Conservation (phyloP, 2,888 invertebrate genomes). For the Aphrophora alni region DNA sequence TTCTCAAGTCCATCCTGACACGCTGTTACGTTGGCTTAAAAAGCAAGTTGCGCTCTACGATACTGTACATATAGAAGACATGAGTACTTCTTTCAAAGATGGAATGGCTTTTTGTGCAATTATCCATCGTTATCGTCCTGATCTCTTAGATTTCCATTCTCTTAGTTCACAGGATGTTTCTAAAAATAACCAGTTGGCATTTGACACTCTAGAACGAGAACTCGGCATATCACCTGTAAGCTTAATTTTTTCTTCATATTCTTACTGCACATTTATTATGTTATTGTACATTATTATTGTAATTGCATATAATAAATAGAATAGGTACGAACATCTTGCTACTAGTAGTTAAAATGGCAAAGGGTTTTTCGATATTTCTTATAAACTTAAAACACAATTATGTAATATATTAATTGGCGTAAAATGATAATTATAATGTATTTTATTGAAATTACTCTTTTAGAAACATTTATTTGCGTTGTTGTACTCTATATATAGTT, state of each 20-base stretch:
- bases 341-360: no score
- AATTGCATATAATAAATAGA: not conserved
- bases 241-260: slow-evolving; percentile 33
- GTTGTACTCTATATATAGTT: no score
- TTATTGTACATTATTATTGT: not conserved
- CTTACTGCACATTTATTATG: not conserved
- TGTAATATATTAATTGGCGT: no score
- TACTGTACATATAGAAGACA: slow-evolving; percentile 66
- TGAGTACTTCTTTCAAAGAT: slow-evolving; percentile 73
- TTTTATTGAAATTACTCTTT: no score
- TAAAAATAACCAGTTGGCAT: slow-evolving; percentile 81
- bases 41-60: slow-evolving; percentile 72
- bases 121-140: slow-evolving; percentile 87
- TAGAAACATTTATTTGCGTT: no score
- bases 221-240: slow-evolving; percentile 70
- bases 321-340: not conserved
- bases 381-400: no score
- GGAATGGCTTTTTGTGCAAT: slow-evolving; percentile 75
- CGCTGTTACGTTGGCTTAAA: slow-evolving; percentile 79
- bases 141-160: slow-evolving; percentile 78
- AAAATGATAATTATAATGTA: no score
- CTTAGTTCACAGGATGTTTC: slow-evolving; percentile 69
- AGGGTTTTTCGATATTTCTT: no score
- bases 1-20: slow-evolving; percentile 74
- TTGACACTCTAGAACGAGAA: slow-evolving; percentile 84